Base-by-base conservation (phyloP, 2,888 invertebrate genomes). In the Dysmachus trigonus region DNA sequence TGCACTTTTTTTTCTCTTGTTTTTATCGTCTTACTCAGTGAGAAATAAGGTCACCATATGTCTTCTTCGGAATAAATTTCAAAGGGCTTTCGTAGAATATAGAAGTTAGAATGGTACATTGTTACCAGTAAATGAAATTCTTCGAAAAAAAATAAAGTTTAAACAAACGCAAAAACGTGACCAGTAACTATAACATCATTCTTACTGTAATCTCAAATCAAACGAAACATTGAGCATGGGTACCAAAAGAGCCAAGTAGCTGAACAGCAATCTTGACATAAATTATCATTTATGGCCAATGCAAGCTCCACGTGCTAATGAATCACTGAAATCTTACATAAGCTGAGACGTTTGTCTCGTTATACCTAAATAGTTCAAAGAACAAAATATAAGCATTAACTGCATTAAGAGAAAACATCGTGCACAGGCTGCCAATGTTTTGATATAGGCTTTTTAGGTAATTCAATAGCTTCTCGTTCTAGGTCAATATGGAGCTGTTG, bases 41-140 rank as follows among this genome's bases (percentile, higher is more conserved):
- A 30, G 30, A 77, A 77, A 77, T 77, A 77, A 77, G 77, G 77
- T 77, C 77, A 77, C 41, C 77, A 77, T 77, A 47, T 77, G 77
- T 77, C 77, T 77, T 47, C 47, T 77, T 22, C 8, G 77, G 27
- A 77, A 77, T 77, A 15, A 47, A 77, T 47, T 77, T 77, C 77
- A 47, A 77, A 77, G 30, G 77, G 77, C 13, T 41, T n/a, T 30
- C 2, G 30, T 62, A 51, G 27, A 77, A 41, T 41, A 22, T 18
- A 38, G 18, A 22, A 76, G 27, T 41, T n/a, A n/a, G n/a, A 77
- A 77, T 13, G 1, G 47, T 47, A 77, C 77, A 30, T 77, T 1
- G 22, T 27, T 77, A 6, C 18, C 18, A 7, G 2, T 10, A 22
- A 18, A 10, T 7, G 22, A 47, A 47, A 41, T 47, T 47, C 1